Evolutionary conservation across 2,113 vertebrate species (phyloP), one percentile per base, ranked within the genome.

Genomic region (Tiliqua scincoides): DNA sequence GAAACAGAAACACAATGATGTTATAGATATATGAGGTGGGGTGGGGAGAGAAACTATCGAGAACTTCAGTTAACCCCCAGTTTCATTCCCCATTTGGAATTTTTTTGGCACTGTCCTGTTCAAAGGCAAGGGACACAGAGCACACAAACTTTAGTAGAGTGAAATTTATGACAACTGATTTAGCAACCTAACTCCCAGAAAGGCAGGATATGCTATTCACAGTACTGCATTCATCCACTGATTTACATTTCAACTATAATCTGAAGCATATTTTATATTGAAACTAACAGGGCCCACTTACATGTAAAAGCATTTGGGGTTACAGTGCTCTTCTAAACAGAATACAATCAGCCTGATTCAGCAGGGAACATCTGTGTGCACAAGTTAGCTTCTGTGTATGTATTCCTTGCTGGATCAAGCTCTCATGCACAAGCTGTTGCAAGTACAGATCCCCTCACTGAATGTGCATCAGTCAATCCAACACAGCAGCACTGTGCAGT

Each of bases 1-100:
- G 10, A 79, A 90, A 17, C 0, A 81, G 92, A 88, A 79, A 40
- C 18, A 48, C 30, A 81, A 65, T n/a, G 81, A 3, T 37, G n/a
- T n/a, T n/a, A n/a, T 52, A 48, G 85, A 3, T 37, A 85, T 23
- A 65, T 40, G 7, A 2, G 17, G 7, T 1, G 27, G 21, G 37
- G 35, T 27, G 6, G 79, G 25, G 27, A 27, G 15, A 76, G 35
- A 85, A 54, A 77, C 27, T 15, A 67, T 40, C 63, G 6, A 67
- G 37, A 71, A 70, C 4, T 37, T 65, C 40, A 18, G 6, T 37
- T 12, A 15, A 7, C 52, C 35, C 2, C 48, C 20, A 21, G 5
- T 57, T 20, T 54, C 2, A 32, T 74, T 17, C 12, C 27, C n/a
- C 27, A 71, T 25, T 37, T 79, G 27, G 48, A 30, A 73, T 59